A percentile compares a stretch with the other conserved stretches of the same genome.
These are phyloP conservation scores for Willisornis vidua DNA, from an alignment of 2,113 vertebrate genomes.

Conservation along the genomic window DNA sequence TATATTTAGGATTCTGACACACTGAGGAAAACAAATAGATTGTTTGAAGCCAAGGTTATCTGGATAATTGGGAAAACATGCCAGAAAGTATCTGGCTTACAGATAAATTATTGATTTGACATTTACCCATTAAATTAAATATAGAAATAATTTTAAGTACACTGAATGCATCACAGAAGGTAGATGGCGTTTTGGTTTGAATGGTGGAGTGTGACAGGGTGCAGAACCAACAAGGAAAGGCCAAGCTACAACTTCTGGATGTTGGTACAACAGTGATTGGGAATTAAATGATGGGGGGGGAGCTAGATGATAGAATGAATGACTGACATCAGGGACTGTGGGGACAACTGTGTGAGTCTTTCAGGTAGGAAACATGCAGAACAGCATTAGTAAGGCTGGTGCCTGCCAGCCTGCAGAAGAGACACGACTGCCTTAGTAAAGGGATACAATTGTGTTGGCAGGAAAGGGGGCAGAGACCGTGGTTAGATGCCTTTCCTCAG, in stretches of 20 bases:
- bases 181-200: not conserved
- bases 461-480: not conserved
- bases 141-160: not conserved
- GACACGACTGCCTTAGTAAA: rapidly evolving
- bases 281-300: not conserved
- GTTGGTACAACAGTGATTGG: not conserved
- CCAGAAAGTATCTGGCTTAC: not conserved
- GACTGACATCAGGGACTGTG: not conserved
- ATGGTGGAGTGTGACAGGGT: not conserved
- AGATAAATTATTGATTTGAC: not conserved
- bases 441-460: not conserved
- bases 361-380: not conserved
- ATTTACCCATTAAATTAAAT: not conserved
- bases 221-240: not conserved
- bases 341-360: not conserved
- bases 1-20: not conserved
- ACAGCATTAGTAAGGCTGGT: not conserved
- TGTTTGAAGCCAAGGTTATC: not conserved
- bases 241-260: not conserved
- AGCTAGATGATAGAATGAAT: not conserved
- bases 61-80: not conserved
- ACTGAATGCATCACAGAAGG: not conserved
- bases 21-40: not conserved
- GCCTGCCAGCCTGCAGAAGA: not conserved
- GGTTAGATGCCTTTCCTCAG: not conserved